These are phyloP conservation scores for Dermatemys mawii DNA, from an alignment of 2,113 vertebrate species.

Conservation along the genomic window DNA sequence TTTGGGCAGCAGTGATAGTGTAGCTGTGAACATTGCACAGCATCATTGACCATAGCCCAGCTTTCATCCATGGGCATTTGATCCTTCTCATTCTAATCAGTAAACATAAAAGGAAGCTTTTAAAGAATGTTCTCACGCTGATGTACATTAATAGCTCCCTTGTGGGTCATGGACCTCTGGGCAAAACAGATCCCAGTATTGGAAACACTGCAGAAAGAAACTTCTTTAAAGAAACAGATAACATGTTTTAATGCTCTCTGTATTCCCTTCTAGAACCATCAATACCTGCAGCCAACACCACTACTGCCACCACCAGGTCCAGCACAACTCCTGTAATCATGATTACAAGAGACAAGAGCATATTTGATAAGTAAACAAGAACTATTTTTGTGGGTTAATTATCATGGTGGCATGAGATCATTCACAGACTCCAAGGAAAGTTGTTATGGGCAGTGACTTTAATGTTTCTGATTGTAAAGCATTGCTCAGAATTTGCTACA, in stretches of 20 bases:
- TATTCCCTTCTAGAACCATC: not conserved
- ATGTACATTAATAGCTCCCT: not conserved
- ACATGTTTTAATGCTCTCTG: not conserved
- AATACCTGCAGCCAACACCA: not conserved
- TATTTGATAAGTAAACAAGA: constrained; percentile 27
- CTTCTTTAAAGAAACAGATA: accelerated
- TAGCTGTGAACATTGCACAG: not conserved
- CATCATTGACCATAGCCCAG: not conserved
- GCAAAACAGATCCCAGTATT: not conserved
- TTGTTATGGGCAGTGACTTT: not conserved
- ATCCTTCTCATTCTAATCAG: not conserved
- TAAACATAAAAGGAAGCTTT: not conserved
- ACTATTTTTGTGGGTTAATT: not conserved
- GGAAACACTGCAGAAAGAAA: not conserved
- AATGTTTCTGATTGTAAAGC: not conserved
- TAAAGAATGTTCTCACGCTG: not conserved
- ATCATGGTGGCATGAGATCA: not conserved
- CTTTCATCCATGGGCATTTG: not conserved
- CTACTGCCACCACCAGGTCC: accelerated
- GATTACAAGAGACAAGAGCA: not conserved
- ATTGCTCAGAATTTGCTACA: not conserved
- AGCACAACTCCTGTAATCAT: accelerated
- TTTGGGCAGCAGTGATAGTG: not conserved
- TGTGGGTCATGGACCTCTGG: not conserved
- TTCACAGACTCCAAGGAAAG: not conserved